Evolutionary conservation across 2,888 invertebrate species (phyloP), one percentile per base, ranked within the genome.

Genomic region (Crocallis elinguaria): DNA sequence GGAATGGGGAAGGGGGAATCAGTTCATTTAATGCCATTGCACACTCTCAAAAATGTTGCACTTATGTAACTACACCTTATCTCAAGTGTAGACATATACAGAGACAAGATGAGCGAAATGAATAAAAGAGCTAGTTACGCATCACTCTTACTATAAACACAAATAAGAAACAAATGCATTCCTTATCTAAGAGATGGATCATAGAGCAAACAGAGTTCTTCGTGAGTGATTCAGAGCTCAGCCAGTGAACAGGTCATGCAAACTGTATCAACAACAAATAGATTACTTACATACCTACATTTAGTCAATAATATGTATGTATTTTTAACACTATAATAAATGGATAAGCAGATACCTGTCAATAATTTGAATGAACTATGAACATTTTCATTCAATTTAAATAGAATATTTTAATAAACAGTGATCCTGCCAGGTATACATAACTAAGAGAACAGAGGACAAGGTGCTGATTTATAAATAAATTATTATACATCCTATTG

Each of bases 101-200:
- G 1, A 23, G 2, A n/a, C 9, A 11, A 12, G 29, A 29, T 29
- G 5, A 19, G 19, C n/a, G n/a, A n/a, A 25, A n/a, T 12, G 0
- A 36, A 42, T 13, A 49, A 8, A n/a, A 29, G 21, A 35, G 36
- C 9, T 16, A n/a, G 19, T 46, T 38, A 52, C 35, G 52, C 55
- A 55, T 19, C 23, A 30, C 27, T 43, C 41, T 17, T 38, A 8
- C 27, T 44, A 17, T 13, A 46, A 48, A 62, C 56, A 54, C 52
- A 51, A 55, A 48, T 43, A 53, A 21, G 39, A 51, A 53, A 57
- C 56, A 60, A 58, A 50, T 53, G 12, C 49, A 46, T 57, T 51
- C 38, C 27, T 48, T 54, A 50, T 58, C 42, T 54, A n/a, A 36
- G 38, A 49, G 33, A n/a, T 53, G 39, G 49, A 49, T 60, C 54